phyloP scores from a whole-genome alignment of 1,140 invertebrate genomes.

The Brachionus koreanus region DNA sequence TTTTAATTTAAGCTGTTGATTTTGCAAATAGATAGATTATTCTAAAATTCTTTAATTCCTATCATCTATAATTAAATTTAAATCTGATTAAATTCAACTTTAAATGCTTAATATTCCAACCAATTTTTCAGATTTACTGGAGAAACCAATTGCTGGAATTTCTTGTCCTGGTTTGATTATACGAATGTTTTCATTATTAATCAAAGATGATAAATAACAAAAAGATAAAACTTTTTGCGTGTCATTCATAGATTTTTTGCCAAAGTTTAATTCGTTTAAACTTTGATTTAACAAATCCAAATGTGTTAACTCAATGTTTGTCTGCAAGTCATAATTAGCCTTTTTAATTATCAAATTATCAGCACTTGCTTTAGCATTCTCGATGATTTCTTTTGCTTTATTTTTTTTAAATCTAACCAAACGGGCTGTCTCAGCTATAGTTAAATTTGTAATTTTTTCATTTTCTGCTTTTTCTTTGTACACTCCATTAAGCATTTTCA shows the following conservation, averaged over 20 bases:
- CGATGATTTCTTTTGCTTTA: not conserved
- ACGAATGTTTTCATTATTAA: constrained; percentile 14
- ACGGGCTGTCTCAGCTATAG: not conserved
- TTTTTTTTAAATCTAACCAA: not conserved
- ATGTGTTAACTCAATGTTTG: not conserved
- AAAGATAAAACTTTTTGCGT: not conserved
- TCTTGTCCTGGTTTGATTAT: not conserved
- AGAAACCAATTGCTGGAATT: not conserved
- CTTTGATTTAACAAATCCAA: not conserved
- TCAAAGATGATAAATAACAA: constrained; percentile 30
- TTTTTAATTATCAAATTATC: not conserved
- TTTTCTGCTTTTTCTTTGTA: not conserved
- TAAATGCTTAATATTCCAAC: constrained; percentile 10
- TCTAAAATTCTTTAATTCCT: too few species aligned
- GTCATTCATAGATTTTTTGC: not conserved
- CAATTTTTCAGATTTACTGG: not conserved
- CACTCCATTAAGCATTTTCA: not conserved
- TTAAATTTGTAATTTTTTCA: constrained; percentile 13
- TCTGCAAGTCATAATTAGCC: not conserved
- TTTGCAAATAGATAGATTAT: too few species aligned
- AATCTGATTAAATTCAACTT: not conserved
- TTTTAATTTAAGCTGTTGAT: too few species aligned
- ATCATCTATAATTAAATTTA: too few species aligned
- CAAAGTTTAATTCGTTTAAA: not conserved
- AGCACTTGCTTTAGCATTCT: not conserved